Conservation (phyloP, 2,113 vertebrate genomes). For the Trinectes maculatus region DNA sequence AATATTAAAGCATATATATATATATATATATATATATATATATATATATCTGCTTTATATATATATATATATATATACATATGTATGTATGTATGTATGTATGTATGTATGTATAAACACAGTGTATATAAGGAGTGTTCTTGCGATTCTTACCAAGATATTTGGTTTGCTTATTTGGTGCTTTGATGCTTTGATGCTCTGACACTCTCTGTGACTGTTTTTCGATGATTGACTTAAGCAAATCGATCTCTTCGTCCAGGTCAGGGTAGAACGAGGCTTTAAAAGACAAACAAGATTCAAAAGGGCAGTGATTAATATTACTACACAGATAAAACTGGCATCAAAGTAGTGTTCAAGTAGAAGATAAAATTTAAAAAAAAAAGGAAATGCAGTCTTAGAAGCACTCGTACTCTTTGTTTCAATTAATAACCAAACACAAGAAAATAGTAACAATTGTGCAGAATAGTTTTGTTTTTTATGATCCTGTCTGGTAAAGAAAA, state of each 20-base stretch:
- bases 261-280: slow-evolving; percentile 55
- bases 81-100: no score
- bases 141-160: slow-evolving; percentile 69
- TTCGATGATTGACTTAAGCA: slow-evolving; percentile 80
- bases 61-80: no score
- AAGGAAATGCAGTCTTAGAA: no score
- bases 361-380: no score
- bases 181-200: neutral
- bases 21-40: no score
- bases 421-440: neutral
- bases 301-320: neutral
- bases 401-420: no score
- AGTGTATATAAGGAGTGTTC: no score
- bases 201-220: slow-evolving; percentile 73
- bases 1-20: neutral
- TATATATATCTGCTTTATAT: no score
- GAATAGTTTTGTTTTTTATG: neutral
- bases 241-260: slow-evolving; percentile 87
- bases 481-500: neutral
- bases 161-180: slow-evolving; percentile 1
- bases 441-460: neutral
- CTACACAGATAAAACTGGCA: neutral
- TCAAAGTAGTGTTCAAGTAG: neutral
- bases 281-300: slow-evolving; percentile 5
- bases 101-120: no score